Base-by-base conservation (phyloP, 2,113 vertebrate species). In the Falco punctatus region DNA sequence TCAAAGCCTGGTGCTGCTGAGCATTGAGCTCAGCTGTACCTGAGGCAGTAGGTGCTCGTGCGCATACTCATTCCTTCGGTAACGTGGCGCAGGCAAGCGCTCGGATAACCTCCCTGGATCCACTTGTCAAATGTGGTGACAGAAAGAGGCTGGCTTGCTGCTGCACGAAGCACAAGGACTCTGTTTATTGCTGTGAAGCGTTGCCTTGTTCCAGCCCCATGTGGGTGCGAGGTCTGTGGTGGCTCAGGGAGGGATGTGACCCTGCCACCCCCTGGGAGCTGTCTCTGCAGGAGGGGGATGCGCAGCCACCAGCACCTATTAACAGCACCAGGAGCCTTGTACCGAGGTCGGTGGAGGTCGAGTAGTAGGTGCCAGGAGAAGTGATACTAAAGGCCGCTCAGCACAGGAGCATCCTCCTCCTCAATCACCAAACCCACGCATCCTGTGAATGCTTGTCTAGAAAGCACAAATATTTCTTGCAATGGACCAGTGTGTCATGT, bases 51-150 rank as follows among this genome's bases (percentile, higher is more conserved):
- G 26, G 42, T 42, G 14, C 42, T 14, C 42, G 6, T 11, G 28
- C 2, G 8, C 4, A 0, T 17, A 0, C 19, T 20, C 11, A 1
- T 32, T 9, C 30, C 33, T 23, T 16, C 44, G 2, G 44, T 5
- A 5, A 5, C 2, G 30, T 21, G 5, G 8, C 10, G 26, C 72
- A 6, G 51, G 35, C 40, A 5, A 2, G 0, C 16, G 16, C 79
- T 44, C 16, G 1, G 33, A 7, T 26, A 46, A 22, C 80, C n/a
- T 8, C 30, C 67, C 33, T 3, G 6, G 15, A 23, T 30, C 64
- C 7, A 2, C 21, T 54, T 24, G 16, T 28, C 54, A 18, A 44
- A 44, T 0, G 1, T 2, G 20, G 5, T 35, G 46, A n/a, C 38
- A 11, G 22, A 6, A 23, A 35, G 65, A 24, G 38, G 21, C 28